Base-by-base conservation (phyloP, 2,797 vertebrate species). In the Leptatherina wallacei region DNA sequence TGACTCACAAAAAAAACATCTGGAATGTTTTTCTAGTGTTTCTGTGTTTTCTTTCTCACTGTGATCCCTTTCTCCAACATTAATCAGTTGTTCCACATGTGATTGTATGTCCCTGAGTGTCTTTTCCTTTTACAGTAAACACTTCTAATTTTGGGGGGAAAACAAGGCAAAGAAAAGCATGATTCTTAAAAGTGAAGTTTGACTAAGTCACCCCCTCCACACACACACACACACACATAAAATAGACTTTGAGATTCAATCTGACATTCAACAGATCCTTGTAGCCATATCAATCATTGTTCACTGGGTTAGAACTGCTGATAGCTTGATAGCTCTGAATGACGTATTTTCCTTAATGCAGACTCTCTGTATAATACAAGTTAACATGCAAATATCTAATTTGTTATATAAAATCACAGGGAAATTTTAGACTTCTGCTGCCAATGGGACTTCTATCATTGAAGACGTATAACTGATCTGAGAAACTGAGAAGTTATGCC, bases 21-120 rank as follows among this genome's bases (percentile, higher is more conserved):
- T 66, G 61, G 72, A 82, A 75, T 89, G 83, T 88, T 90, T 87
- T 77, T 27, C 49, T 52, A 55, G 36, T 75, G 79, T 64, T 82
- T 70, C 27, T 22, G 36, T 75, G 56, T 64, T 86, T 73, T 51
- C 30, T 38, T 73, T 60, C 5, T 47, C 55, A 40, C 42, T 67
- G 24, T 4, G 3, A 8, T 69, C 36, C 33, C n/a, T 55, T 29
- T 69, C 0, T 18, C 54, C 44, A 32, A 56, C 30, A 75, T 84
- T 52, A 56, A 42, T 79, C 65, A 61, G 2, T 27, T 22, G 7
- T 10, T 70, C 32, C 18, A 42, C 14, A 38, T 5, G 42, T 9
- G 13, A 44, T 44, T 24, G 8, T n/a, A 40, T 61, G 1, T 72
- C 0, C 51, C 0, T 4, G 0, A 5, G 13, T 54, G 33, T 49